Evolutionary conservation across 2,888 invertebrate species (phyloP).

Genomic region (Melikaiella ostensackeni): DNA sequence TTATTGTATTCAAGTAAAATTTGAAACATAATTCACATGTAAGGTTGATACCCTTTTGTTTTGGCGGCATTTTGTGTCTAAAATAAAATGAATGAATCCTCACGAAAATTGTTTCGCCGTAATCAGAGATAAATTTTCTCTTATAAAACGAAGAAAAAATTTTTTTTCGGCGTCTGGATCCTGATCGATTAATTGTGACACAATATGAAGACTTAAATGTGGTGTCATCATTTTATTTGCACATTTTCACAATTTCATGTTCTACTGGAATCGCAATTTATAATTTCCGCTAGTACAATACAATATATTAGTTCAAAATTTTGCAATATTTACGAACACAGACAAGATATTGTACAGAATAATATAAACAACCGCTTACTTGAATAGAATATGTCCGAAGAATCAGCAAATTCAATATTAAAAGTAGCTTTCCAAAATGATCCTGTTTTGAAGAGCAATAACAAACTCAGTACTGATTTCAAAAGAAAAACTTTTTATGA

Average conservation of each 20-base stretch:
- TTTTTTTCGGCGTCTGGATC: too few relatives aligned
- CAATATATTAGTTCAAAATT: slow-evolving; percentile 52
- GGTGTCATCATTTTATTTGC: too few relatives aligned
- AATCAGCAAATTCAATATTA: slow-evolving; percentile 20
- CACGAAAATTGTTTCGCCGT: too few relatives aligned
- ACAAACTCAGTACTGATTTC: slow-evolving; percentile 40
- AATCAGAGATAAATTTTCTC: too few relatives aligned
- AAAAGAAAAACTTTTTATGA: slow-evolving; percentile 49
- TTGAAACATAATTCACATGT: too few relatives aligned
- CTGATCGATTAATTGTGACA: too few relatives aligned
- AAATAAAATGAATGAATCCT: too few relatives aligned
- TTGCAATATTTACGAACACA: slow-evolving; percentile 45
- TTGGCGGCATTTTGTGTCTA: too few relatives aligned
- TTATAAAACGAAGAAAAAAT: too few relatives aligned
- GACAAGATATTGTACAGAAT: slow-evolving; percentile 41
- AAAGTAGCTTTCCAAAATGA: slow-evolving; percentile 38
- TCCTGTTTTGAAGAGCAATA: slow-evolving; percentile 14
- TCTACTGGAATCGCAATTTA: slow-evolving; percentile 53
- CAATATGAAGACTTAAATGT: too few relatives aligned
- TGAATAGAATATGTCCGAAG: slow-evolving; percentile 33
- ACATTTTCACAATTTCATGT: slow-evolving; percentile 51
- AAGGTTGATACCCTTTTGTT: too few relatives aligned
- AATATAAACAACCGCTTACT: slow-evolving; percentile 42
- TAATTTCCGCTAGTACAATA: slow-evolving; percentile 51
- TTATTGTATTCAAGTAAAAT: too few relatives aligned